phyloP scores from a whole-genome alignment of 2,113 vertebrate species.

The Malurus cyaneus region DNA sequence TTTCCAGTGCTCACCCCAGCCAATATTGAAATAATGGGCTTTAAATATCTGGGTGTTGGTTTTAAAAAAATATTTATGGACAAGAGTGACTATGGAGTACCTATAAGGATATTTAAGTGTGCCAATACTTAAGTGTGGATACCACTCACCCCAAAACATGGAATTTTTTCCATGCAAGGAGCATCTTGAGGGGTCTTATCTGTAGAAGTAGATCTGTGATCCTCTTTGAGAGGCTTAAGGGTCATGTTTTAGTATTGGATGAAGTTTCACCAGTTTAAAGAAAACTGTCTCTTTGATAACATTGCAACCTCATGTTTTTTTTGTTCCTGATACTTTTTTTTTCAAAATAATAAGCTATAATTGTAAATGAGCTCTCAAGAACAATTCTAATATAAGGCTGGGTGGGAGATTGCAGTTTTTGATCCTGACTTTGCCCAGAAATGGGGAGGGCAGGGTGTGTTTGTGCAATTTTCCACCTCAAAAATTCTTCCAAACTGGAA shows the following conservation, averaged over 20 bases:
- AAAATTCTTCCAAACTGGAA: background rate
- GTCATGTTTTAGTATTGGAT: background rate
- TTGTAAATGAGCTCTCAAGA: background rate
- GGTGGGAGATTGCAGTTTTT: background rate
- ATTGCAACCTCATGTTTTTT: background rate
- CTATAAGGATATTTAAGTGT: background rate
- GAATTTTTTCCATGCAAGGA: background rate
- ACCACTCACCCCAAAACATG: background rate
- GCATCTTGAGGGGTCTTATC: background rate
- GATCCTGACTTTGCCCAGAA: background rate
- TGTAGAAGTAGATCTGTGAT: rapidly evolving
- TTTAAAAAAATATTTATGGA: background rate
- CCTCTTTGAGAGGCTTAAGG: background rate
- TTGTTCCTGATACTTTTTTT: background rate
- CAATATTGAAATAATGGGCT: background rate
- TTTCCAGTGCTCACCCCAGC: background rate
- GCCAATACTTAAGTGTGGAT: background rate
- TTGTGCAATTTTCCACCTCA: too few species aligned
- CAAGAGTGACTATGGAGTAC: background rate
- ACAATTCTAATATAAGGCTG: background rate
- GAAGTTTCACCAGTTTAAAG: background rate
- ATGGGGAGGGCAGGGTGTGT: rapidly evolving
- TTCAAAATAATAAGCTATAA: background rate
- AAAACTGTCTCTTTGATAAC: background rate
- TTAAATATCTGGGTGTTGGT: background rate